Evolutionary conservation across 2,797 vertebrate species (phyloP), one percentile per base, ranked within the genome.

Genomic region (Pteronotus mesoamericanus): DNA sequence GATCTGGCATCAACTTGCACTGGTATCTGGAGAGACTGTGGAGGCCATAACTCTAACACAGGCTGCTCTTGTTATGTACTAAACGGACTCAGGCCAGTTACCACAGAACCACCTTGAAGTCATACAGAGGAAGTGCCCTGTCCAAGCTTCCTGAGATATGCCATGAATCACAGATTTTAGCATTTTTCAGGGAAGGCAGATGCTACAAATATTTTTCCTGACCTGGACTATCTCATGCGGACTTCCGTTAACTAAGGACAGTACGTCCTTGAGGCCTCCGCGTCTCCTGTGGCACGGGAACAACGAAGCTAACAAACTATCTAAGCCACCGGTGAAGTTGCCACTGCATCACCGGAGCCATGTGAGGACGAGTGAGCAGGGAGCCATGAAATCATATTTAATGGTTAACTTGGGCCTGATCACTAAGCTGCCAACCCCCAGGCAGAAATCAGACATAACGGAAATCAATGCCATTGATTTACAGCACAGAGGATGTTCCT

Each of bases 391-490:
- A 71, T 78, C 46, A 39, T 59, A 77, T 37, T 34, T 64, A 89
- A 78, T 29, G 32, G 75, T 18, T 74, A 95, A 37, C 11, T n/a
- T 57, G 34, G 29, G 26, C 32, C 15, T 1, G 1, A 61, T 46
- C 48, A 94, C 69, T 83, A 24, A 94, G 21, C 29, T 69, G 21
- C 10, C 78, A 92, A 92, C 71, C 34, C 44, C 37, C 42, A 87
- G n/a, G 61, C 42, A 88, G 53, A 86, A 72, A 83, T 74, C 82
- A 83, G 8, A 86, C 59, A 48, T 24, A 74, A 78, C 0, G 86
- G 59, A 95, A 96, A 86, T 78, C 66, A 72, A 86, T 94, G 46
- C 3, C 29, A 91, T 53, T 18, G 74, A 89, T 74, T 86, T 39
- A 22, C 10, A 51, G 16, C 11, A 14, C 16, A 34, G 19, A 37